These are phyloP conservation scores for Patella caerulea DNA, from an alignment of 2,888 invertebrate genomes.

Conservation along the genomic window DNA sequence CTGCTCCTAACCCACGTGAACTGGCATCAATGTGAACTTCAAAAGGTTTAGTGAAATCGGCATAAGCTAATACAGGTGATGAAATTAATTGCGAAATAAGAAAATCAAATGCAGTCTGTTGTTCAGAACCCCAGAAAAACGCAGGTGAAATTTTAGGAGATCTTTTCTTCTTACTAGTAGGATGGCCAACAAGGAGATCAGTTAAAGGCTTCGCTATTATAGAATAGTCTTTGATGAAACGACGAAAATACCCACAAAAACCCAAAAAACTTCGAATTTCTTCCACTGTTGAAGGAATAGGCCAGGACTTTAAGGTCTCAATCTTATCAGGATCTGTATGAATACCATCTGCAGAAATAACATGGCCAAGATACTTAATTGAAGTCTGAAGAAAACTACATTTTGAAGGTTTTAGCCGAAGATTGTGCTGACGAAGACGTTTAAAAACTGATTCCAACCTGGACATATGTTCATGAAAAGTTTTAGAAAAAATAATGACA, in stretches of 20 bases:
- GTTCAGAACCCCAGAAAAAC: conserved; percentile 37
- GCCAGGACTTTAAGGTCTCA: conserved; percentile 27
- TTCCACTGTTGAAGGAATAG: conserved; percentile 27
- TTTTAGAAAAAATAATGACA: conserved; percentile 31
- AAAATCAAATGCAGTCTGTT: too few species aligned
- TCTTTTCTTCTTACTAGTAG: background rate
- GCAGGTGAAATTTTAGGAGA: background rate
- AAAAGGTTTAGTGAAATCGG: too few species aligned
- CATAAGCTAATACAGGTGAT: too few species aligned
- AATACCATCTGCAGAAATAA: conserved; percentile 28
- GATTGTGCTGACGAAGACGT: background rate
- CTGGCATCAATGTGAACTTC: too few species aligned
- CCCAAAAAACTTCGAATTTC: conserved; percentile 36
- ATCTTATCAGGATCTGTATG: conserved; percentile 38
- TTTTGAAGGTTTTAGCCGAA: conserved; percentile 39
- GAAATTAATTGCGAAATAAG: too few species aligned
- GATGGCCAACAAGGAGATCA: conserved; percentile 19
- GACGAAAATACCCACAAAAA: conserved; percentile 36
- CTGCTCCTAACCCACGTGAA: too few species aligned
- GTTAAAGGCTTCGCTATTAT: conserved; percentile 36
- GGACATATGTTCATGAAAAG: conserved; percentile 22
- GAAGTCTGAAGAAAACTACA: conserved; percentile 35
- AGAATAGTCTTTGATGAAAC: conserved; percentile 37
- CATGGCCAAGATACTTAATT: conserved; percentile 39
- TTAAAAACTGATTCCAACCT: too few species aligned